Evolutionary conservation across 1,140 invertebrate species (phyloP), one percentile per base, ranked within the genome.

Genomic region (Drosophila repleta): DNA sequence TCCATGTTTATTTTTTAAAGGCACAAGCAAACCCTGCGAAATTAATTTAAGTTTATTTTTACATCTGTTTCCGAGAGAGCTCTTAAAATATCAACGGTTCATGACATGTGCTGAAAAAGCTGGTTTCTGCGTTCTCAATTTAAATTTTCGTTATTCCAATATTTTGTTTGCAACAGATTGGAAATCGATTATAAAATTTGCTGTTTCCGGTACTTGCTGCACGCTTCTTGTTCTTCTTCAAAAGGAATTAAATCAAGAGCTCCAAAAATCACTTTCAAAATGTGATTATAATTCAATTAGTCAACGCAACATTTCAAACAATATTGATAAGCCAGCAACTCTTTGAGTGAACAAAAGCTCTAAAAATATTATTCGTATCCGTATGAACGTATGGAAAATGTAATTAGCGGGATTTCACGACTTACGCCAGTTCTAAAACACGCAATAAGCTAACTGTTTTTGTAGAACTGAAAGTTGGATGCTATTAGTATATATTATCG

Each of bases 41-140:
- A 57, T 45, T 65, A 13, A 52, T 45, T 66, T 29, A n/a, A 18
- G 43, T 56, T 68, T 62, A 73, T 73, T 62, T 68, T 73, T 51
- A 51, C 65, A 68, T 24, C 64, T 68, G 70, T 56, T 68, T 63
- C 17, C 8, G 41, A 41, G 39, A 64, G 51, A 60, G 35, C 17
- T 52, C 45, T 57, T 37, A 52, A 57, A 52, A 26, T 52, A 35
- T 20, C 41, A 35, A 13, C 35, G 51, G 32, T n/a, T 51, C 48
- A 41, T 32, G 46, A 26, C 20, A 52, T 43, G n/a, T 41, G 52
- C n/a, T 15, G 4, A 58, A 72, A 60, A 58, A 72, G 37, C 69
- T n/a, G 3, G 63, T 60, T 72, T 67, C 20, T n/a, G 4, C 8
- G 13, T 4, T 39, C 21, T 11, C 15, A 17, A 10, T 55, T 55